Evolutionary conservation across 1,140 invertebrate genomes (phyloP), one percentile per base, ranked within the genome.

Genomic region (Lasioglossum albipes): DNA sequence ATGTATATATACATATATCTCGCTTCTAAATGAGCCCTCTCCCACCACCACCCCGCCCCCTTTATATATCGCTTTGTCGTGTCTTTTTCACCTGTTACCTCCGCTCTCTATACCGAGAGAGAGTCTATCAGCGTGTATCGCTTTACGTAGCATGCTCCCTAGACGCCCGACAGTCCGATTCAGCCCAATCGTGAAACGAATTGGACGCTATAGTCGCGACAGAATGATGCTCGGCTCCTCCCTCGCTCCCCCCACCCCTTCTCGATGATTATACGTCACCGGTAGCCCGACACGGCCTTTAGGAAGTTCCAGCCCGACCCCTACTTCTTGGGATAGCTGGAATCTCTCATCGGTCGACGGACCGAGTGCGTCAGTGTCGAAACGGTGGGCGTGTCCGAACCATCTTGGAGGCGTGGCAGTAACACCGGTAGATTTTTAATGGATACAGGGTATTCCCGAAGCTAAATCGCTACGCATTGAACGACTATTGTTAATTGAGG

Each of bases 91-190:
- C 52, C 52, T 54, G 52, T 20, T 54, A 31, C 31, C 57, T 41
- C 7, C 31, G 1, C 52, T 64, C 36, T 49, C 7, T 70, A 27
- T 52, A 79, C 49, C n/a, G 22, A 54, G 18, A 54, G 52, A 54
- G 18, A 54, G 52, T 54, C 16, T 13, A 36, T 49, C 75, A 75
- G 41, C 36, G 41, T 36, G 36, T 66, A 66, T 57, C 36, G 70
- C 70, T 79, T 79, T 79, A 79, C 62, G 62, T 79, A 59, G 77
- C 70, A 79, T 79, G 76, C 16, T 66, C 49, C 61, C 22, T 72
- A 79, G 69, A 66, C 22, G 49, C 61, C 12, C n/a, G 27, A 6
- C 57, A 61, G 16, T 22, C 41, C 54, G 9, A 22, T 20, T 59
- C 57, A 7, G 9, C 7, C 13, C 59, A 64, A 64, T 64, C 22